phyloP scores from a whole-genome alignment of 2,888 invertebrate species.

The Tiliacea citrago region DNA sequence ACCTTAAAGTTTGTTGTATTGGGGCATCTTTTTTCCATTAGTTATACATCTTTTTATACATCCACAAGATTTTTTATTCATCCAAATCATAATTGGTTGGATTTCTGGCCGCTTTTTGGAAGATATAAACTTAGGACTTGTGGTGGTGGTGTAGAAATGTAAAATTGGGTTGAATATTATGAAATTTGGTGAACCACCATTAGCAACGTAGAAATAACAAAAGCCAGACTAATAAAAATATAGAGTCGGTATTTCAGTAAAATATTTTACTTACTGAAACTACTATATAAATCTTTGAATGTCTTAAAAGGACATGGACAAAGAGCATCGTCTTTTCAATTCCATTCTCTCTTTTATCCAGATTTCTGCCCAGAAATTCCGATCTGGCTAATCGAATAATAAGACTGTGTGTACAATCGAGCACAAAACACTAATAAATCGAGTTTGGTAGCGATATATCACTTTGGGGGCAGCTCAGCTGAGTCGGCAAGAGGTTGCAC shows the following conservation, averaged over 20 bases:
- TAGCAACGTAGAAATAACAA: not conserved
- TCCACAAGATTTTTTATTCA: not conserved
- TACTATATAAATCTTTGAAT: constrained; percentile 40
- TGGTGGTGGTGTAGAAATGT: not conserved
- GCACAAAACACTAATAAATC: constrained; percentile 82
- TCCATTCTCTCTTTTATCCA: not conserved
- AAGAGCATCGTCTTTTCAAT: constrained; percentile 7
- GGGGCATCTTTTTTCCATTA: not conserved
- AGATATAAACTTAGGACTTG: not conserved
- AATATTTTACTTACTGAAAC: constrained; percentile 11
- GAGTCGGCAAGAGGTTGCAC: constrained; percentile 81
- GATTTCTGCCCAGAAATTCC: constrained; percentile 37
- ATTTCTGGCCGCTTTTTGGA: not conserved
- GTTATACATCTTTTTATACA: not conserved
- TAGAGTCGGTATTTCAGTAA: not conserved
- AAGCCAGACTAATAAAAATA: not conserved
- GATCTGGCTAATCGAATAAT: constrained; percentile 67
- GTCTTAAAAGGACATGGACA: not conserved
- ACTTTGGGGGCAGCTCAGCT: constrained; percentile 68
- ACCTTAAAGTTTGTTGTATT: not conserved
- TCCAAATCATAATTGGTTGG: not conserved
- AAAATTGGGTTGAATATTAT: not conserved
- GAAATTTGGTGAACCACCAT: not conserved
- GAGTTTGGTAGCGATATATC: constrained; percentile 79
- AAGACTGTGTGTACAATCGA: constrained; percentile 70